Conservation (phyloP, 1,140 invertebrate genomes). For the Solen grandis region DNA sequence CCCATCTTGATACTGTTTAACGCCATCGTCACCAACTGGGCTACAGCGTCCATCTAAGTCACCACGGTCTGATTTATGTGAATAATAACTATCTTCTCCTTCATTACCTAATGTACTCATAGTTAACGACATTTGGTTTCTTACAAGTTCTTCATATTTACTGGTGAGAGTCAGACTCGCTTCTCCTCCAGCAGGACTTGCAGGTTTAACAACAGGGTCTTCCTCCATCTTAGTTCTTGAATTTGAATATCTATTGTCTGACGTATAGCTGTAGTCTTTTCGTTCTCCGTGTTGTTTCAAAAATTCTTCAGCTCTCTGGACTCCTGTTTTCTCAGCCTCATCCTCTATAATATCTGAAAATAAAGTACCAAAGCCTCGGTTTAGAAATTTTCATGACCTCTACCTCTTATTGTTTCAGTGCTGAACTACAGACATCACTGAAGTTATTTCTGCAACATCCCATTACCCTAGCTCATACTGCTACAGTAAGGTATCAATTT, state of each 20-base stretch:
- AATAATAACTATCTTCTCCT: background rate
- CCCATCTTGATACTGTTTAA: conserved; percentile 61
- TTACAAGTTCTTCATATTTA: conserved; percentile 46
- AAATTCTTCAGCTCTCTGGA: conserved; percentile 45
- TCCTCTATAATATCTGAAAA: conserved; percentile 54
- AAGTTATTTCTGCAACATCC: too few relatives aligned
- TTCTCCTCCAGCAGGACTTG: background rate
- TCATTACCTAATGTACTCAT: conserved; percentile 22
- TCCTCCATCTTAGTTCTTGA: conserved; percentile 17
- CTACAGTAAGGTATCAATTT: too few relatives aligned
- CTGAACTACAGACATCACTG: too few relatives aligned
- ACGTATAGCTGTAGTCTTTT: background rate
- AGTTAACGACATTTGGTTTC: conserved; percentile 37
- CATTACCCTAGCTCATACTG: too few relatives aligned
- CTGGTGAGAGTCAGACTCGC: conserved; percentile 23
- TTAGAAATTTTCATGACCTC: too few relatives aligned
- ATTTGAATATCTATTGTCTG: background rate
- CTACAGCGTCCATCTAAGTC: conserved; percentile 57
- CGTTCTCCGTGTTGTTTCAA: background rate
- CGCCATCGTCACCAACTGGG: conserved; percentile 64
- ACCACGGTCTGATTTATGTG: conserved; percentile 2
- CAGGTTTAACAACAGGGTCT: background rate
- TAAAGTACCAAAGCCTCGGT: conserved; percentile 79
- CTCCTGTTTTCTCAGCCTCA: conserved; percentile 26
- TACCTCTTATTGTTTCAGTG: too few relatives aligned